A percentile compares a stretch with the other conserved stretches of the same genome.
These are phyloP conservation scores for Euzetes globulus DNA, from an alignment of 2,888 invertebrate species.

Conservation along the genomic window DNA sequence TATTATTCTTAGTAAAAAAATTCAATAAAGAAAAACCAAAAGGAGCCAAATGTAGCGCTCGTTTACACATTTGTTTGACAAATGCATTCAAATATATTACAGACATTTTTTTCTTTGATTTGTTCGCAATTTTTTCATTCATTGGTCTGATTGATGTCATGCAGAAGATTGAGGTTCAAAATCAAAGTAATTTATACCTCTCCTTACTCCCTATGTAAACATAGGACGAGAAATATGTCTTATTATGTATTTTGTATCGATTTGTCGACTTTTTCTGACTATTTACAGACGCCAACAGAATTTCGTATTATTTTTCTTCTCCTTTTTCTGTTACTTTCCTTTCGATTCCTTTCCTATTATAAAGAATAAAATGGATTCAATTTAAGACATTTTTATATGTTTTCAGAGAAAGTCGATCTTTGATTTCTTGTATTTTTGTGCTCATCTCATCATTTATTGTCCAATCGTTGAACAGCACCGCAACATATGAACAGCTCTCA, in stretches of 20 bases:
- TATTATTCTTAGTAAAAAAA: too few species aligned
- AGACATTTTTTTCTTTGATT: background rate
- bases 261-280: background rate
- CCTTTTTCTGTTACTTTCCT: background rate
- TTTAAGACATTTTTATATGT: background rate
- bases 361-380: background rate
- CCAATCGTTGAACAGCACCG: background rate
- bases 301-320: too few species aligned
- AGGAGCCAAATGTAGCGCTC: too few species aligned
- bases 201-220: background rate
- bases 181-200: background rate
- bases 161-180: background rate
- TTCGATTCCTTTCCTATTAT: background rate
- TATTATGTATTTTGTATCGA: slow-evolving; percentile 4
- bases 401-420: background rate
- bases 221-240: background rate
- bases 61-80: background rate
- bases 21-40: too few species aligned
- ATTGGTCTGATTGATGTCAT: background rate
- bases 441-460: slow-evolving; percentile 2
- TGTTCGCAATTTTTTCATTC: background rate
- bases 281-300: too few species aligned
- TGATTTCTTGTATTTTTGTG: background rate
- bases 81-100: background rate
- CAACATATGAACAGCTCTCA: too few species aligned